phyloP scores from a whole-genome alignment of 2,888 invertebrate genomes.

The Noctua comes region DNA sequence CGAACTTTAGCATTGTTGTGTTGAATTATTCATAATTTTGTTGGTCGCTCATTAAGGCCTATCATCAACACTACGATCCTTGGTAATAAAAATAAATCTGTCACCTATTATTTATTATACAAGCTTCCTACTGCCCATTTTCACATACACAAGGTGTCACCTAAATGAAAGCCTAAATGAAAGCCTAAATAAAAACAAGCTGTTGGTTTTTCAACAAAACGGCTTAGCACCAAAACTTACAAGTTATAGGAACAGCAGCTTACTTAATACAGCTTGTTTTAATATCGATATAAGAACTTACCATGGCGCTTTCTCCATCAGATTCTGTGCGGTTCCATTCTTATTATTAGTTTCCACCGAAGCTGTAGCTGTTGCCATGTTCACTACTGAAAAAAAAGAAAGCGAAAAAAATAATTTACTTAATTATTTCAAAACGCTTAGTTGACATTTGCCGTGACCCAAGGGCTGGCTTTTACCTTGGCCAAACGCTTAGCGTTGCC shows the following conservation, averaged over 20 bases:
- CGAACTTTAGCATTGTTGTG: constrained; percentile 1
- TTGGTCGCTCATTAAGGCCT: not conserved
- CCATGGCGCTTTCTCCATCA: constrained; percentile 83
- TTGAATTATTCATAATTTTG: not conserved
- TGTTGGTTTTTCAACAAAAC: not conserved
- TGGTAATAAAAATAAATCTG: not conserved
- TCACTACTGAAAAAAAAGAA: constrained; percentile 67
- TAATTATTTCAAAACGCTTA: too few species aligned
- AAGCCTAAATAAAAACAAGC: not conserved
- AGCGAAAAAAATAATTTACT: not conserved
- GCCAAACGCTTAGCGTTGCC: too few species aligned
- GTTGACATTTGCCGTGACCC: too few species aligned
- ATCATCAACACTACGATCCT: not conserved
- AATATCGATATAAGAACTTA: constrained; percentile 66
- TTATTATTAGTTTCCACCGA: constrained; percentile 76
- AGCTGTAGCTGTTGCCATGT: constrained; percentile 79
- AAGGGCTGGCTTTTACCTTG: too few species aligned
- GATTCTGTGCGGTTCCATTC: constrained; percentile 72
- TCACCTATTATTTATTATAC: not conserved
- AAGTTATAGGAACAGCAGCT: not conserved
- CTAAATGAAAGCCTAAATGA: not conserved
- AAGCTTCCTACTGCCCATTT: not conserved
- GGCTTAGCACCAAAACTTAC: not conserved
- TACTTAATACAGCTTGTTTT: not conserved
- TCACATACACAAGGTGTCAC: not conserved